Percentiles rank a stretch among this genome's conserved stretches.
These are phyloP conservation scores for Caracal caracal DNA, from an alignment of 2,113 vertebrate species.

Conservation along the genomic window DNA sequence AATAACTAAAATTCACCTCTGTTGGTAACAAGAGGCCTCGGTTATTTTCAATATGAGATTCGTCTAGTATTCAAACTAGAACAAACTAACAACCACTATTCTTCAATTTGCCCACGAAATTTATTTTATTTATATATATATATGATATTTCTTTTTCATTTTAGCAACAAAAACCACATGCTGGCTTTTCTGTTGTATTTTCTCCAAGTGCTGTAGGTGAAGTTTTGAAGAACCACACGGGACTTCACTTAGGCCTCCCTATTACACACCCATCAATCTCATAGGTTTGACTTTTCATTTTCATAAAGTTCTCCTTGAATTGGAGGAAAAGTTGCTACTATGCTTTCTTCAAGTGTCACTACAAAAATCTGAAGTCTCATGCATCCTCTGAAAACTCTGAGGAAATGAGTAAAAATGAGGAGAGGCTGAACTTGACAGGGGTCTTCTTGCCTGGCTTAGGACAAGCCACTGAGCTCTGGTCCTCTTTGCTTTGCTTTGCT, in stretches of 20 bases:
- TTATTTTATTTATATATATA: background rate
- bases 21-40: background rate
- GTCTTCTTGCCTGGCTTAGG: background rate
- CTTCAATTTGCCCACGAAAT: background rate
- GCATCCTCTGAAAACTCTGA: background rate
- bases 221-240: background rate
- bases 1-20: slow-evolving; percentile 24
- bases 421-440: background rate
- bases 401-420: background rate
- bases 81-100: background rate
- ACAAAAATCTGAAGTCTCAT: background rate
- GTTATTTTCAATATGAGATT: background rate
- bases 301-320: background rate
- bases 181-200: background rate
- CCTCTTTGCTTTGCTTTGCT: slow-evolving; percentile 43
- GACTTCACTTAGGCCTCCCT: background rate
- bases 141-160: background rate
- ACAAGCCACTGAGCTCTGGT: background rate
- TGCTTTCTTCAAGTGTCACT: background rate
- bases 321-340: background rate
- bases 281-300: background rate
- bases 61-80: background rate
- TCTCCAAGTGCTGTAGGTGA: background rate
- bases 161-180: slow-evolving; percentile 4
- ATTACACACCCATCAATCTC: background rate